Percentiles rank a stretch among this genome's conserved stretches.
Evolutionary conservation across 2,888 invertebrate species (phyloP).

Genomic region (Cataglyphis livida): DNA sequence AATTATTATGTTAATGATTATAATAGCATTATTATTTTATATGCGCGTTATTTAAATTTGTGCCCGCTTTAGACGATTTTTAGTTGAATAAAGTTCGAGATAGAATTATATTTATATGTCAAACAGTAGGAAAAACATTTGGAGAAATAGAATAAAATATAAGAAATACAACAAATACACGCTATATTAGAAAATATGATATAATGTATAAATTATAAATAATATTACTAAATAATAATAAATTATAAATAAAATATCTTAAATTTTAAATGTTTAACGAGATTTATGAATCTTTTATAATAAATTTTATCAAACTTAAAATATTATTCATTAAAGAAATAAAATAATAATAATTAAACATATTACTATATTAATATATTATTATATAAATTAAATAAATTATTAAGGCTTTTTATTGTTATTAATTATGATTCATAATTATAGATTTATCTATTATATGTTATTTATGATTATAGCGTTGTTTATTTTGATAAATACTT

Average conservation of each 20-base stretch:
- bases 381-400: not conserved
- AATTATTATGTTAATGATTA: not conserved
- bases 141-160: not conserved
- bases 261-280: not conserved
- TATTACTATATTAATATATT: not conserved
- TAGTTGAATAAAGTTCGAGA: not conserved
- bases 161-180: not conserved
- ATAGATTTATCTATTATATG: not conserved
- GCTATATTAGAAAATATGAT: not conserved
- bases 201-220: slow-evolving; percentile 1
- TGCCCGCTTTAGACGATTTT: not conserved
- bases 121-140: not conserved
- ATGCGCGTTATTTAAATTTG: not conserved
- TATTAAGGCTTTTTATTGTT: not conserved
- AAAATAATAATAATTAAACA: not conserved
- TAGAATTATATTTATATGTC: not conserved
- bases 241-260: not conserved
- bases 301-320: not conserved
- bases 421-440: not conserved
- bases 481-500: not conserved
- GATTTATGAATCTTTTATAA: not conserved
- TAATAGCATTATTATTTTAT: no score
- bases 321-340: not conserved
- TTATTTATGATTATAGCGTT: not conserved
- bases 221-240: not conserved